phyloP scores from a whole-genome alignment of 2,113 vertebrate species.

The Mus musculus region GRCm39 chr1:59570001-59570500 shows the following conservation, averaged over 20 bases:
- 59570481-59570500: not conserved
- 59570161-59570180: not conserved
- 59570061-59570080: not conserved
- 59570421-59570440: not conserved
- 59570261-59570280: not conserved
- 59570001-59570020: not conserved
- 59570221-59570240: not conserved
- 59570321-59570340: not conserved
- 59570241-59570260: not conserved
- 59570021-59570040: not conserved
- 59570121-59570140: not conserved
- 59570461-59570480: not conserved
- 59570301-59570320: not conserved
- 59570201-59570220: slow-evolving; percentile 14
- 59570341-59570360: not conserved
- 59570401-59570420: not conserved
- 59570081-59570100: too few species aligned
- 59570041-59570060: not conserved
- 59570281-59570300: not conserved
- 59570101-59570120: too few species aligned
- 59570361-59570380: not conserved
- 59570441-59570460: not conserved
- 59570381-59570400: not conserved
- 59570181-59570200: not conserved
- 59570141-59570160: not conserved